These are phyloP conservation scores for Magallana angulata DNA, from an alignment of 1,140 invertebrate genomes.

Conservation along the genomic window DNA sequence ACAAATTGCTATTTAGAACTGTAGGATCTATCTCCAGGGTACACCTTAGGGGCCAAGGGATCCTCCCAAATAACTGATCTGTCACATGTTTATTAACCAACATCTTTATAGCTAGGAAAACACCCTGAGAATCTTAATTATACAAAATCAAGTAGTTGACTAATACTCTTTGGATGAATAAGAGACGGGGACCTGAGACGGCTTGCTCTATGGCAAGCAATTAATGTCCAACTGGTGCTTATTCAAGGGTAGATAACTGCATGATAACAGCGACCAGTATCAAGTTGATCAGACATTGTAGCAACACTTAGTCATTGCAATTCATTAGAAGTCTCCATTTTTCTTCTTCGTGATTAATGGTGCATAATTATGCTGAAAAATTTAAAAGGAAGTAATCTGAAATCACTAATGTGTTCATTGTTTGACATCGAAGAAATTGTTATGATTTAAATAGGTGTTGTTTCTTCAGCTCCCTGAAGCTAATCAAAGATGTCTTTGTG, in stretches of 20 bases:
- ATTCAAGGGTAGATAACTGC: not conserved
- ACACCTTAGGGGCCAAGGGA: too few species aligned
- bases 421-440: not conserved
- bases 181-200: not conserved
- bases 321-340: not conserved
- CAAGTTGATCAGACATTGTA: not conserved
- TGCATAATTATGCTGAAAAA: slow-evolving; percentile 6
- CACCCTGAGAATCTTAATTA: too few species aligned
- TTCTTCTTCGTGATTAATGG: not conserved
- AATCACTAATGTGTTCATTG: not conserved
- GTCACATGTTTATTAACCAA: too few species aligned
- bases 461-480: not conserved
- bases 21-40: too few species aligned
- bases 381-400: slow-evolving; percentile 16
- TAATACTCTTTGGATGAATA: not conserved
- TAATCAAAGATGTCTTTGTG: slow-evolving; percentile 3
- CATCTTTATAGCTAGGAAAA: too few species aligned
- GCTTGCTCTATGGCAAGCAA: not conserved
- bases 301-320: not conserved
- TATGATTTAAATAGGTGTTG: not conserved
- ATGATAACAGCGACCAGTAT: not conserved
- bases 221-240: not conserved
- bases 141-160: too few species aligned
- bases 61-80: too few species aligned
- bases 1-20: too few species aligned